phyloP scores from a whole-genome alignment of 2,113 vertebrate species.

The Pao palembangensis region DNA sequence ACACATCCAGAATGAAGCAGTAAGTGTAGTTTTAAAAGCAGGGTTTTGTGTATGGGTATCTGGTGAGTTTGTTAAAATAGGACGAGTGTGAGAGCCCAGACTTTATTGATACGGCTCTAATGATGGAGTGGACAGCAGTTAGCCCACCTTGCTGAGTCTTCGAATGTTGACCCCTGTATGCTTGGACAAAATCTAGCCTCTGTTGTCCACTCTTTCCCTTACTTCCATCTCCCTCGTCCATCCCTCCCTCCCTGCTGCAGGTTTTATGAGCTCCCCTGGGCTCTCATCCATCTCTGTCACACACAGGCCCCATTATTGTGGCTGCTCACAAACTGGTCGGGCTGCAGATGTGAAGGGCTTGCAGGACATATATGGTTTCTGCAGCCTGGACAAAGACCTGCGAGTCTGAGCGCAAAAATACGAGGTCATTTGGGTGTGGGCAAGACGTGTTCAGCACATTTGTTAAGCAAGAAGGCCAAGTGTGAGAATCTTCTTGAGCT shows the following conservation, averaged over 20 bases:
- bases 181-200: conserved; percentile 68
- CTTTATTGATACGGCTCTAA: conserved; percentile 45
- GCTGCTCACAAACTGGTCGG: conserved; percentile 69
- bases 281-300: conserved; percentile 82
- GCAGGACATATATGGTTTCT: conserved; percentile 74
- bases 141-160: conserved; percentile 66
- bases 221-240: conserved; percentile 35
- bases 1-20: conserved; percentile 20
- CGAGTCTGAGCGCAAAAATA: conserved; percentile 52
- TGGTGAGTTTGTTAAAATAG: conserved; percentile 40
- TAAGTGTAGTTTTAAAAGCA: conserved; percentile 11
- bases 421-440: conserved; percentile 60
- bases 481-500: conserved; percentile 33
- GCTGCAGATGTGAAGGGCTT: conserved; percentile 76
- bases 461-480: conserved; percentile 24
- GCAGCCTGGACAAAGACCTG: conserved; percentile 67
- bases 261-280: conserved; percentile 82
- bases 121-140: conserved; percentile 76
- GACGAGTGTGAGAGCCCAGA: conserved; percentile 30
- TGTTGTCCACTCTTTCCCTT: conserved; percentile 71
- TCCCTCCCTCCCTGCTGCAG: conserved; percentile 64
- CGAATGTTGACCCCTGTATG: conserved; percentile 67
- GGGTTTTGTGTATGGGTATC: conserved; percentile 39
- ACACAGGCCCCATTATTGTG: conserved; percentile 79
- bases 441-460: conserved; percentile 47